These are phyloP conservation scores for Rhadinocentrus ornatus DNA, from an alignment of 2,797 vertebrate genomes.

Conservation along the genomic window DNA sequence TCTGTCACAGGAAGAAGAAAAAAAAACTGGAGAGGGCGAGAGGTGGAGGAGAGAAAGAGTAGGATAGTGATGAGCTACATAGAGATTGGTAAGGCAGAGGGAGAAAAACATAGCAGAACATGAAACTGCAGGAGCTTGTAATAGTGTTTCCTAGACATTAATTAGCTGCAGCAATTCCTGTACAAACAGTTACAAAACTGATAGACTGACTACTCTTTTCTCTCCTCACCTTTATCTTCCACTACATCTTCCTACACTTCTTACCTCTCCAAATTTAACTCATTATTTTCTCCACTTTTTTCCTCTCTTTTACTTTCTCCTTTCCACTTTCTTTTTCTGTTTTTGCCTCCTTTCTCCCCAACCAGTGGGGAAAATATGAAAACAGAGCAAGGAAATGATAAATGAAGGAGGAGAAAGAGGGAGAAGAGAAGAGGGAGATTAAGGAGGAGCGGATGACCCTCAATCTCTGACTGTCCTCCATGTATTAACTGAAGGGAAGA, in stretches of 20 bases:
- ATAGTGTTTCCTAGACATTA: slow-evolving; percentile 79
- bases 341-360: background rate
- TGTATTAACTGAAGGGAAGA: slow-evolving; percentile 47
- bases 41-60: slow-evolving; percentile 17
- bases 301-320: background rate
- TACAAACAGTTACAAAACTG: slow-evolving; percentile 75
- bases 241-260: background rate
- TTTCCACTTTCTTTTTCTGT: background rate
- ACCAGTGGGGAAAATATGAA: background rate
- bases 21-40: slow-evolving; percentile 17
- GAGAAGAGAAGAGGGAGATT: slow-evolving; percentile 26
- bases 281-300: background rate
- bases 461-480: slow-evolving; percentile 53
- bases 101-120: slow-evolving; percentile 45
- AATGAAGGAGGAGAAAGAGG: background rate
- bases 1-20: slow-evolving; percentile 13
- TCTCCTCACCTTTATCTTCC: background rate
- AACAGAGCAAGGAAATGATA: background rate
- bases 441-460: slow-evolving; percentile 48
- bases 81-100: background rate
- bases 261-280: background rate
- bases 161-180: slow-evolving; percentile 74
- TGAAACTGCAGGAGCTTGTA: slow-evolving; percentile 79
- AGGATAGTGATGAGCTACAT: slow-evolving; percentile 22
- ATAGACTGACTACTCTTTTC: slow-evolving; percentile 51